Conservation (phyloP, 2,113 vertebrate species). For the Ammodytes marinus region DNA sequence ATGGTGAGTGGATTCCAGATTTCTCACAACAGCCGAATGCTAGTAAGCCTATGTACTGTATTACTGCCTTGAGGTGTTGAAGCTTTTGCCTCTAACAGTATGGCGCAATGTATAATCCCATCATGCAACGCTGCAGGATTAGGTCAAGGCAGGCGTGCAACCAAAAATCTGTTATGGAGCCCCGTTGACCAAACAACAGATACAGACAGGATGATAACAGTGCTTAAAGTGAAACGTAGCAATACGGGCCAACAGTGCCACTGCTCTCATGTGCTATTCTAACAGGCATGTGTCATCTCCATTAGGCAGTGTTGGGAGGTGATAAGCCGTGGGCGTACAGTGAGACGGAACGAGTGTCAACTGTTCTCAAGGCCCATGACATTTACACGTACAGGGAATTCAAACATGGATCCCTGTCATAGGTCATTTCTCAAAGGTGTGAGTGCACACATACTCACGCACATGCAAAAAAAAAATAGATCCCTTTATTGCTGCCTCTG, state of each 20-base stretch:
- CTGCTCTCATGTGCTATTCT: constrained; percentile 44
- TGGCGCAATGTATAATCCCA: constrained; percentile 61
- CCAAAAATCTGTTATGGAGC: constrained; percentile 31
- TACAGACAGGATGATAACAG: constrained; percentile 20
- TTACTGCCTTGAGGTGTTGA: constrained; percentile 25
- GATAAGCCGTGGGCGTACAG: constrained; percentile 61
- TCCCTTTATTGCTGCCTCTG: background rate
- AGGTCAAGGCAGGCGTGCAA: constrained; percentile 36
- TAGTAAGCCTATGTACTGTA: constrained; percentile 31
- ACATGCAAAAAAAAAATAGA: background rate
- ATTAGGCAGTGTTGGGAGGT: constrained; percentile 63
- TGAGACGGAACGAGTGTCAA: constrained; percentile 72
- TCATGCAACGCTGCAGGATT: constrained; percentile 12
- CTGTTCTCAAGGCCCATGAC: constrained; percentile 73
- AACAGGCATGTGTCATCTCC: constrained; percentile 70
- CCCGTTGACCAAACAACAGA: constrained; percentile 46
- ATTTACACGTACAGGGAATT: constrained; percentile 77
- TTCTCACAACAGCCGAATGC: constrained; percentile 33
- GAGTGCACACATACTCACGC: constrained; percentile 9
- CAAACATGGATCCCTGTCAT: constrained; percentile 63
- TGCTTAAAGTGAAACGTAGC: constrained; percentile 15
- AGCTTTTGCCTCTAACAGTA: constrained; percentile 49
- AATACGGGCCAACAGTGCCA: background rate
- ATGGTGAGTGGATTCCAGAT: constrained; percentile 38
- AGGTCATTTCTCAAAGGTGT: constrained; percentile 76